phyloP scores from a whole-genome alignment of 1,140 invertebrate species.

The Macrobrachium nipponense region DNA sequence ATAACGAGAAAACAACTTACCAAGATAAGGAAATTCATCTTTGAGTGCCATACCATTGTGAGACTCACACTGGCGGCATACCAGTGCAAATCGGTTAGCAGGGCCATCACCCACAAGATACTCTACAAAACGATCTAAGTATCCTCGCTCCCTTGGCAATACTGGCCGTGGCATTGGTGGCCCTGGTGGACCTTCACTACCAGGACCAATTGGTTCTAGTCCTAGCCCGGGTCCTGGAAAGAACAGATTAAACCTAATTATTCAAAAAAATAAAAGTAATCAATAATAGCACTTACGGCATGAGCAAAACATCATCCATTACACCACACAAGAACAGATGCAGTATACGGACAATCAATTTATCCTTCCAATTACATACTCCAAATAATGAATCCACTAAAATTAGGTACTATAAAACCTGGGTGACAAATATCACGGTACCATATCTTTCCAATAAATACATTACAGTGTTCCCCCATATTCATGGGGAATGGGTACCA shows the following conservation, averaged over 20 bases:
- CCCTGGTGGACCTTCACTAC: constrained; percentile 56
- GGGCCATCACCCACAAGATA: constrained; percentile 96
- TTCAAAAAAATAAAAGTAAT: no score
- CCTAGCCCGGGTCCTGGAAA: not conserved
- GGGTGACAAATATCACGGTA: no score
- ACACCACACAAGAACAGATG: no score
- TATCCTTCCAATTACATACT: no score
- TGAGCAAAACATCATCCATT: no score
- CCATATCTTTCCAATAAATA: no score
- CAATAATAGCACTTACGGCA: no score
- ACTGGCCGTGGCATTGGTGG: constrained; percentile 72
- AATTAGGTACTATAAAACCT: no score
- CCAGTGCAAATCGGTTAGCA: constrained; percentile 91
- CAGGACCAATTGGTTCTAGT: not conserved
- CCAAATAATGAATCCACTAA: no score
- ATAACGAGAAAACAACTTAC: constrained; percentile 70
- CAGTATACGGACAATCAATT: no score
- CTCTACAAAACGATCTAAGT: constrained; percentile 90
- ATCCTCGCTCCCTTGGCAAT: constrained; percentile 75
- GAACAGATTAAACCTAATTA: not conserved
- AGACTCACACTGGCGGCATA: constrained; percentile 88
- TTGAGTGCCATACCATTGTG: constrained; percentile 98
- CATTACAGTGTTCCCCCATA: no score
- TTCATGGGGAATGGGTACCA: no score
- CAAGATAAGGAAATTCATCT: constrained; percentile 95